A percentile compares a stretch with the other conserved stretches of the same genome.
Evolutionary conservation across 2,797 vertebrate genomes (phyloP).

Genomic region (Platyrinchus mystaceus): DNA sequence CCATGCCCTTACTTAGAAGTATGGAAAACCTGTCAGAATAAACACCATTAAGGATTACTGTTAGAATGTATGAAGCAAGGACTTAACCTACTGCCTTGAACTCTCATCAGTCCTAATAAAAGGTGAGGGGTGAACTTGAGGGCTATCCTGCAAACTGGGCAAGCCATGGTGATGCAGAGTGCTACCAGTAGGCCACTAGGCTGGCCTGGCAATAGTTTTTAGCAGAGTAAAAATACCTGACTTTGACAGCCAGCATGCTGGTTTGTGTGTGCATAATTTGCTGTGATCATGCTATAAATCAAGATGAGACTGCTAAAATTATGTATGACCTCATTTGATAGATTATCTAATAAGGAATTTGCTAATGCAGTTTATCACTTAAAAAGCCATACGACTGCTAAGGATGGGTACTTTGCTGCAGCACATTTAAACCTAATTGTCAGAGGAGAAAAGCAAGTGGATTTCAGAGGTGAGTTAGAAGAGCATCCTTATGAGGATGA

Average conservation of each 20-base stretch:
- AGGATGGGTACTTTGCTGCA: conserved; percentile 69
- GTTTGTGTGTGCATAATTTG: conserved; percentile 29
- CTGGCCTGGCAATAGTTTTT: neutral
- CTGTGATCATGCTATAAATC: conserved; percentile 54
- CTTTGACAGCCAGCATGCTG: conserved; percentile 32
- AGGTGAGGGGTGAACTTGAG: neutral
- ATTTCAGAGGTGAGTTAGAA: conserved; percentile 74
- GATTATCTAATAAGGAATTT: conserved; percentile 77
- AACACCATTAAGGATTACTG: neutral
- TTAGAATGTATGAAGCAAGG: neutral
- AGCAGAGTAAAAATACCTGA: conserved; percentile 14
- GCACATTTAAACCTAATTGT: conserved; percentile 77
- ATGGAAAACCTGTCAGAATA: neutral
- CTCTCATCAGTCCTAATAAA: neutral
- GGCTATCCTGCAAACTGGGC: neutral
- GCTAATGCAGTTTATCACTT: conserved; percentile 78
- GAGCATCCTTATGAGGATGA: conserved; percentile 76
- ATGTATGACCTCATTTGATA: conserved; percentile 70
- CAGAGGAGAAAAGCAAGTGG: conserved; percentile 70
- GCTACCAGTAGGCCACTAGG: neutral
- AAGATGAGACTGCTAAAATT: conserved; percentile 64
- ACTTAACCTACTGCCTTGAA: neutral
- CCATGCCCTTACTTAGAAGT: neutral
- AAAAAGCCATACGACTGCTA: conserved; percentile 68
- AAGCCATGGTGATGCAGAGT: neutral